Percentiles rank a stretch among this genome's conserved stretches.
Conservation (phyloP, 2,797 vertebrate species). For the Squalus acanthias region DNA sequence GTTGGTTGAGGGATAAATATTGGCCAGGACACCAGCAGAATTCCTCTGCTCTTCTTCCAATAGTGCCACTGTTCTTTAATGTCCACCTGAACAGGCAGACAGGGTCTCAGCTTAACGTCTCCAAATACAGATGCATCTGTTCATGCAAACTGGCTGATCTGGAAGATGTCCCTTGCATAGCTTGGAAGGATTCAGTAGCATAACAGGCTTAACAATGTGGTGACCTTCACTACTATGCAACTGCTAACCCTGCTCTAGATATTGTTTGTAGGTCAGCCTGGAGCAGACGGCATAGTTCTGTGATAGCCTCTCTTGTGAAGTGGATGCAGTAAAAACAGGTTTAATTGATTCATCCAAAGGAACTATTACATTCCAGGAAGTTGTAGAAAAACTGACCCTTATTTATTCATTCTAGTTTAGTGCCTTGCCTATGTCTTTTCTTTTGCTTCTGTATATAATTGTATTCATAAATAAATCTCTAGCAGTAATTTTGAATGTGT, state of each 20-base stretch:
- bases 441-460: neutral
- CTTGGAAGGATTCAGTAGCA: neutral
- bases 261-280: neutral
- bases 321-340: neutral
- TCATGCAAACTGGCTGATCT: neutral
- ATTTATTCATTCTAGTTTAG: neutral
- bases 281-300: neutral
- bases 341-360: neutral
- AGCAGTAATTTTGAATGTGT: neutral
- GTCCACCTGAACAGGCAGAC: neutral
- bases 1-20: no score
- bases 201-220: neutral
- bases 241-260: neutral
- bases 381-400: neutral
- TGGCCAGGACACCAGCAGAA: no score
- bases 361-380: neutral
- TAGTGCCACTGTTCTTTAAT: no score
- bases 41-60: no score
- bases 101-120: neutral
- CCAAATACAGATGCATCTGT: neutral
- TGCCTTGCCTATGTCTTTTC: neutral
- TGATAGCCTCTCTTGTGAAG: neutral
- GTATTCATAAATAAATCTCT: neutral
- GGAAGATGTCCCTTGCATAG: neutral
- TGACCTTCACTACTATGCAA: neutral